Evolutionary conservation across 1,140 invertebrate genomes (phyloP).

Genomic region (Anadara kagoshimensis): DNA sequence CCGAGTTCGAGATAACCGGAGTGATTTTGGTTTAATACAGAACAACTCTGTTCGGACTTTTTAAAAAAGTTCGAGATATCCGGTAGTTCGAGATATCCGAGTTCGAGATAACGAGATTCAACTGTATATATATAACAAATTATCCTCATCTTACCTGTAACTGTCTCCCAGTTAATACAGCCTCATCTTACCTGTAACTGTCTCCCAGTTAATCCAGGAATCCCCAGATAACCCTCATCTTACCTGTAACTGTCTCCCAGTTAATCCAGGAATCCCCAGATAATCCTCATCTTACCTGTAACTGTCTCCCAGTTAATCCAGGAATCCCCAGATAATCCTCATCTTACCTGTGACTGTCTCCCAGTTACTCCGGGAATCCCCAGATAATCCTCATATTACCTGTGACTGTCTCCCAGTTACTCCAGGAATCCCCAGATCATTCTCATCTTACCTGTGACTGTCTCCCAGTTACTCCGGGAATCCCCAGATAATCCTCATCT

Average conservation of each 20-base stretch:
- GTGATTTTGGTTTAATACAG: too few relatives aligned
- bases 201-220: conserved; percentile 66
- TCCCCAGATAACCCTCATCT: conserved; percentile 64
- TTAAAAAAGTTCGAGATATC: too few relatives aligned
- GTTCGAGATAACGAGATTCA: too few relatives aligned
- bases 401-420: conserved; percentile 67
- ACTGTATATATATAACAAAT: too few relatives aligned
- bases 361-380: conserved; percentile 50
- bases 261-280: too few relatives aligned
- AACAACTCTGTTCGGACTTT: too few relatives aligned
- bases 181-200: conserved; percentile 67
- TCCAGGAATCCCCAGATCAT: conserved; percentile 68
- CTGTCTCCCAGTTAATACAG: conserved; percentile 64
- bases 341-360: conserved; percentile 63
- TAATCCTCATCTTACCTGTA: conserved; percentile 66
- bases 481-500: too few relatives aligned
- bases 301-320: conserved; percentile 66
- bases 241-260: conserved; percentile 66
- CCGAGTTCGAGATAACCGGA: too few relatives aligned
- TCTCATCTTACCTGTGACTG: conserved; percentile 48
- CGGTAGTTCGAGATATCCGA: too few relatives aligned
- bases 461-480: conserved; percentile 10
- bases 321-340: conserved; percentile 67
- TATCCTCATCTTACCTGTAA: conserved; percentile 67
- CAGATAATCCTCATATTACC: too few relatives aligned